Evolutionary conservation across 2,113 vertebrate species (phyloP).

Genomic region (Mormyrus lacerda): DNA sequence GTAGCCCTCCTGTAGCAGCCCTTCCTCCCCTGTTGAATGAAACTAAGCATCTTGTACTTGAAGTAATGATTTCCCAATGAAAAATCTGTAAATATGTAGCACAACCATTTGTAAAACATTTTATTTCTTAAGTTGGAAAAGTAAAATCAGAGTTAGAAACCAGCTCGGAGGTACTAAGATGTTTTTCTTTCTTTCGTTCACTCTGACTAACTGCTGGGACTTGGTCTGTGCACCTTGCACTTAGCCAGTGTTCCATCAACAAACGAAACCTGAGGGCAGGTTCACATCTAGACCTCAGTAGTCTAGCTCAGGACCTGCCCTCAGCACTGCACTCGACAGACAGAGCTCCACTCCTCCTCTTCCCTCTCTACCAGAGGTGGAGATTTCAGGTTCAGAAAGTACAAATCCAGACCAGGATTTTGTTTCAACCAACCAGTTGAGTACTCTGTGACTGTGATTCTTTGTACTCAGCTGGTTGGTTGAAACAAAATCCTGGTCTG

Average conservation of each 20-base stretch:
- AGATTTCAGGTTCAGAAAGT: too few species aligned
- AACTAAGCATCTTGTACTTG: conserved; percentile 25
- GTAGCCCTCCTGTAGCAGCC: conserved; percentile 17
- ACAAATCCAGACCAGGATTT: too few species aligned
- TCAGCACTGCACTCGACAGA: not conserved
- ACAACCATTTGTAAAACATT: conserved; percentile 22
- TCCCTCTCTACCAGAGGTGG: too few species aligned
- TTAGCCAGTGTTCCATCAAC: not conserved
- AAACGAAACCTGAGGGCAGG: not conserved
- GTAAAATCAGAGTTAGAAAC: conserved; percentile 28
- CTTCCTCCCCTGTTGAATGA: not conserved
- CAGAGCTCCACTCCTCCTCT: conserved; percentile 23
- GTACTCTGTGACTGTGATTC: too few species aligned
- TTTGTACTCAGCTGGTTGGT: too few species aligned
- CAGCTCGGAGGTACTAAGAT: conserved; percentile 17
- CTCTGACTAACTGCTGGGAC: not conserved
- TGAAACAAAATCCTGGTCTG: too few species aligned
- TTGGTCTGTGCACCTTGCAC: not conserved
- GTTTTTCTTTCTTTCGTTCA: conserved; percentile 17
- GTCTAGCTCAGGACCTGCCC: not conserved
- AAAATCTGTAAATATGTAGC: conserved; percentile 29
- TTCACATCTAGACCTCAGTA: not conserved
- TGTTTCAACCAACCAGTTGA: too few species aligned
- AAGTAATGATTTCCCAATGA: conserved; percentile 24
- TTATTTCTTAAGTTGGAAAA: conserved; percentile 17